These are phyloP conservation scores for Oppia nitens DNA, from an alignment of 1,140 invertebrate species.

Conservation along the genomic window DNA sequence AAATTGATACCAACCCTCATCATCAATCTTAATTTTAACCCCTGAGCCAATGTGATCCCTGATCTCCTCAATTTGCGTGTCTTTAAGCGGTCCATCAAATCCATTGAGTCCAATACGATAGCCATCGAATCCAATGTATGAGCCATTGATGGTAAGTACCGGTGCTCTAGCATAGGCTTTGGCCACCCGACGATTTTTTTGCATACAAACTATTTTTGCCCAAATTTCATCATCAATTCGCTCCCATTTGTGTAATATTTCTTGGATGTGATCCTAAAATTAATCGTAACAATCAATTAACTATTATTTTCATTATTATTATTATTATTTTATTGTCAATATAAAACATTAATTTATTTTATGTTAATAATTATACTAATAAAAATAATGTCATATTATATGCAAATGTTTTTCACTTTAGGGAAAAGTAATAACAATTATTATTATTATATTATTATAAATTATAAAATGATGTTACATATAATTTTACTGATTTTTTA, in stretches of 20 bases:
- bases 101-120: constrained; percentile 60
- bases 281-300: background rate
- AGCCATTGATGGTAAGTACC: constrained; percentile 81
- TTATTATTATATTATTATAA: no score
- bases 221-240: constrained; percentile 95
- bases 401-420: no score
- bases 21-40: constrained; percentile 85
- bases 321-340: no score
- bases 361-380: no score
- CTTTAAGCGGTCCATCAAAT: constrained; percentile 83
- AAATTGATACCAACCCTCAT: no score
- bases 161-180: constrained; percentile 86
- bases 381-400: no score
- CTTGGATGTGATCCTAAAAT: constrained; percentile 82
- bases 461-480: no score
- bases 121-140: constrained; percentile 83
- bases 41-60: constrained; percentile 82
- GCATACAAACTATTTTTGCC: constrained; percentile 91
- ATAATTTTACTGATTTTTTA: no score
- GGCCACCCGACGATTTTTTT: constrained; percentile 74
- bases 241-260: constrained; percentile 86
- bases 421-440: no score
- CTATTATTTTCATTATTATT: no score
- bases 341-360: no score
- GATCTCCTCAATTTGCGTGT: constrained; percentile 73